Evolutionary conservation across 1,140 invertebrate species (phyloP).

Genomic region (Atopsyche davidsoni): DNA sequence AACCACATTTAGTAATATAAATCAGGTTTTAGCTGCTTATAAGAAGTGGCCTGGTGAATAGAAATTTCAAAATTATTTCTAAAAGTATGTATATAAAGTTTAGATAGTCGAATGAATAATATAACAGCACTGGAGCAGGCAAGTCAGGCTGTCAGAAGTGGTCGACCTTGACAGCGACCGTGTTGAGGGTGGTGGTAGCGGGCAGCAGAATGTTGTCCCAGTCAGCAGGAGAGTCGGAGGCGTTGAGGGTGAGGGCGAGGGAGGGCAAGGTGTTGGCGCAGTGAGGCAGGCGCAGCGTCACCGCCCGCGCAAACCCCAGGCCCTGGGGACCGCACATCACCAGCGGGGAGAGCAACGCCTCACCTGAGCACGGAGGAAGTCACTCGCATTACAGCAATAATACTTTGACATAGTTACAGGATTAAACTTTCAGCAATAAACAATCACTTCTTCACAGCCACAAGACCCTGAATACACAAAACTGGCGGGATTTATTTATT

Average conservation of each 20-base stretch:
- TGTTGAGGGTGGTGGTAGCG: constrained; percentile 72
- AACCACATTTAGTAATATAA: too few relatives aligned
- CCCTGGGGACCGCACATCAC: constrained; percentile 95
- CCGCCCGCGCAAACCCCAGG: constrained; percentile 77
- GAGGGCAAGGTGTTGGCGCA: constrained; percentile 66
- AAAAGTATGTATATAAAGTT: too few relatives aligned
- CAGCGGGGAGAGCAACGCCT: constrained; percentile 84
- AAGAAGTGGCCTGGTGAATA: too few relatives aligned
- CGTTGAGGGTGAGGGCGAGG: constrained; percentile 67
- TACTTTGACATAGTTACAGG: constrained; percentile 10
- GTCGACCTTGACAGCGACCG: constrained; percentile 82
- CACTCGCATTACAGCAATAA: too few relatives aligned
- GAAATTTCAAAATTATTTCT: too few relatives aligned
- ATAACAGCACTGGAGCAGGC: too few relatives aligned
- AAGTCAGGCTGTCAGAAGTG: constrained; percentile 74
- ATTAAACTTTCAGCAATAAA: neutral
- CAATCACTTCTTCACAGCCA: neutral
- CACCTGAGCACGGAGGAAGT: constrained; percentile 64
- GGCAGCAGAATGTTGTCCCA: constrained; percentile 71
- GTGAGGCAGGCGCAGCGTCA: constrained; percentile 76
- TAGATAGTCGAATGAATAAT: too few relatives aligned
- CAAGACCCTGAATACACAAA: too few relatives aligned
- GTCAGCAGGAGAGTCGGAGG: constrained; percentile 67
- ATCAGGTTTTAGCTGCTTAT: too few relatives aligned
- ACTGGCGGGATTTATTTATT: too few relatives aligned